Base-by-base conservation (phyloP, 2,113 vertebrate genomes). In the Talpa occidentalis region DNA sequence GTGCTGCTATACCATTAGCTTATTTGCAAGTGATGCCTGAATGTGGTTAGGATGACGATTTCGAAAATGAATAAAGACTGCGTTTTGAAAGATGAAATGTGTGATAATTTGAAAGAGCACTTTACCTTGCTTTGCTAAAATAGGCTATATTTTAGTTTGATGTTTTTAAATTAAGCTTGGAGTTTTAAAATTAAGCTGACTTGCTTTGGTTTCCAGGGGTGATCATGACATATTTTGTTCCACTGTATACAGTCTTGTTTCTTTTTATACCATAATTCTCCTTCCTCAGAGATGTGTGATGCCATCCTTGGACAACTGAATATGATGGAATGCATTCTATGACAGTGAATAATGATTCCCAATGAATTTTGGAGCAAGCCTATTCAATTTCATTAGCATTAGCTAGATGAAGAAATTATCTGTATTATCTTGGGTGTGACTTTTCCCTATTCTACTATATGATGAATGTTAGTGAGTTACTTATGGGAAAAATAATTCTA, bases 311-410 rank as follows among this genome's bases (percentile, higher is more conserved):
- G 79, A 72, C 56, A 97, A 97, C 87, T 26, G 89, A 76, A 85
- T 80, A 62, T 62, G 82, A 92, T 96, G 96, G 47, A 94, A 92
- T 35, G 26, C 73, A 70, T 90, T 93, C 91, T 78, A 84, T 40
- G 96, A 96, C 82, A 76, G 88, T 66, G 91, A 96, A 40, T 93
- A 94, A 96, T 93, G 91, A 90, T 74, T 97, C 81, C 62, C 95
- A 44, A 87, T 97, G 94, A 95, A 96, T 92, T 86, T 88, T 95
- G 73, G 64, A 97, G 79, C 62, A 96, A 95, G 26, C 64, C 81
- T 90, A 84, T 90, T 96, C 76, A 90, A 87, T 95, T 97, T 96
- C 94, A 97, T 97, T 97, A 97, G 95, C 54, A 94, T 95, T 49
- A 85, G 83, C 59, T 73, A 73, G 70, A 90, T 59, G 83, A 93